Conservation (phyloP, 2,888 invertebrate genomes). For the Orthonychiurus folsomi region DNA sequence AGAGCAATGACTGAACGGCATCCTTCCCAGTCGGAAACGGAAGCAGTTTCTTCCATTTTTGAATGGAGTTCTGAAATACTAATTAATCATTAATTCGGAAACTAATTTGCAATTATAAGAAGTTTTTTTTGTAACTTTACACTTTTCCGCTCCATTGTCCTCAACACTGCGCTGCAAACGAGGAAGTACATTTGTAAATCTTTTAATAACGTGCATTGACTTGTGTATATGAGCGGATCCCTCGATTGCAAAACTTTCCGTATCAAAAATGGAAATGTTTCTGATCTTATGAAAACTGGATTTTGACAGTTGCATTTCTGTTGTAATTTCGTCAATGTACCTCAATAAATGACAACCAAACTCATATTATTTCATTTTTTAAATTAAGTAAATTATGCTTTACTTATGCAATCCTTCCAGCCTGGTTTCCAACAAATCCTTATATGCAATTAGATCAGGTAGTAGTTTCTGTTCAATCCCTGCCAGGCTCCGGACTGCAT, state of each 20-base stretch:
- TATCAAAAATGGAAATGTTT: not conserved
- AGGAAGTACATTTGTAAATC: not conserved
- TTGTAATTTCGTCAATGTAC: not conserved
- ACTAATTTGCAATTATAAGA: not conserved
- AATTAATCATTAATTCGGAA: not conserved
- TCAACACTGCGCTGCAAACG: not conserved
- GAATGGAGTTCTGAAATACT: not conserved
- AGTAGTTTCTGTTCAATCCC: not conserved
- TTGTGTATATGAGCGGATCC: not conserved
- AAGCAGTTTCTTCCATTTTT: not conserved
- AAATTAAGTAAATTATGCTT: too few relatives aligned
- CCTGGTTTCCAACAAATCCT: too few relatives aligned
- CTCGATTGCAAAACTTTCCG: not conserved
- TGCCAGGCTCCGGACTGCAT: not conserved
- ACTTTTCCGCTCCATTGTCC: not conserved
- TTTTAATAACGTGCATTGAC: not conserved
- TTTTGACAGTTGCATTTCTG: not conserved
- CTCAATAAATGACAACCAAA: not conserved
- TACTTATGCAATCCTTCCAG: too few relatives aligned
- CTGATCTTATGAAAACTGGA: not conserved
- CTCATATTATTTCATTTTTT: not conserved
- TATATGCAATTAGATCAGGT: too few relatives aligned
- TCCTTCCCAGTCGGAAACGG: not conserved
- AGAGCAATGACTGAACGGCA: not conserved
- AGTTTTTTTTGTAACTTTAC: not conserved